Evolutionary conservation across 2,113 vertebrate genomes (phyloP), one percentile per base, ranked within the genome.

Genomic region (Cercocebus atys): DNA sequence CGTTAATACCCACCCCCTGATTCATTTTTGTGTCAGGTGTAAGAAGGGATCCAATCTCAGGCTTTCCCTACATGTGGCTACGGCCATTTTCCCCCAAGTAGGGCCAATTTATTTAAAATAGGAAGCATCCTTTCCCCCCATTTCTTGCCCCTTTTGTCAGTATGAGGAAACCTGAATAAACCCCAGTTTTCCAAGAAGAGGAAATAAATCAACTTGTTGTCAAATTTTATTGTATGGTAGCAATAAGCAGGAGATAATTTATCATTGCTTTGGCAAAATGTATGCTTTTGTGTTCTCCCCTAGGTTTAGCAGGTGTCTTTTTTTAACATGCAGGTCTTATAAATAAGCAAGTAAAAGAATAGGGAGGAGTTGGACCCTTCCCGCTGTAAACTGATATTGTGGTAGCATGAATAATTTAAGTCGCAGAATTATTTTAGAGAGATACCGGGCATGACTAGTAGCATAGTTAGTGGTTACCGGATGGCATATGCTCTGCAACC

Each of bases 101-200:
- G n/a, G n/a, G n/a, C n/a, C n/a, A n/a, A n/a, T n/a, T n/a, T n/a
- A n/a, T n/a, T n/a, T n/a, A n/a, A n/a, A n/a, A n/a, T n/a, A n/a
- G n/a, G n/a, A n/a, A n/a, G n/a, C n/a, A n/a, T 50, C 13, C 47
- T 50, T 50, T 50, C 47, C 13, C n/a, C n/a, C 47, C 47, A 50
- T 50, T 50, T 50, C 47, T 50, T 50, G 47, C 47, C n/a, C 38
- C 38, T 50, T 50, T 50, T 50, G 47, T 50, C 47, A 14, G 13
- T 50, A 14, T 50, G 47, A 16, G 9, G 47, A 38, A 76, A 91
- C 3, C 40, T 83, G 61, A 14, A 23, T 38, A 76, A n/a, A n/a
- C n/a, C n/a, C n/a, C n/a, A n/a, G n/a, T n/a, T 76, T 89, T 94
- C 90, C 27, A 92, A 93, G 40, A 82, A 38, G 10, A 79, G 18